These are phyloP conservation scores for Hippocampus comes DNA, from an alignment of 2,113 vertebrate species.

Conservation along the genomic window DNA sequence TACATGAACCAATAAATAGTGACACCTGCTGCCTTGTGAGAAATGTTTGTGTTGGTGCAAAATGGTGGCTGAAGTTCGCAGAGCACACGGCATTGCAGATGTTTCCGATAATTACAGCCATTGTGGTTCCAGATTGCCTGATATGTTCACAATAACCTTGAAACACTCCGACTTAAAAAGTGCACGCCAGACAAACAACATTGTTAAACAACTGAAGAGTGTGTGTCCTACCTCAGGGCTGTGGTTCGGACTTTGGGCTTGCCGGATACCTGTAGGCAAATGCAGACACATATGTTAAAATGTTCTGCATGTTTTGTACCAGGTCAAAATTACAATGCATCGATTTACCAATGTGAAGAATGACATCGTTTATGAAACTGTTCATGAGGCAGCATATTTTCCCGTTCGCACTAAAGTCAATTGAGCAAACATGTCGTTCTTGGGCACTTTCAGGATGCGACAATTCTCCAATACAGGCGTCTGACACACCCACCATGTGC, in stretches of 20 bases:
- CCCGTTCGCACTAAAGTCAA: no score
- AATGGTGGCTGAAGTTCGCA: conserved; percentile 24
- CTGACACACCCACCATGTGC: no score
- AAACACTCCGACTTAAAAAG: not conserved
- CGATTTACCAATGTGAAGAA: no score
- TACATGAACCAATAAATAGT: conserved; percentile 16
- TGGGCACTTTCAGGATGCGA: no score
- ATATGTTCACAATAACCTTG: conserved; percentile 25
- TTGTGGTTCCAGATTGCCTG: conserved; percentile 16
- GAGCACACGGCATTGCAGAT: conserved; percentile 43
- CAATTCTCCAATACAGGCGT: no score
- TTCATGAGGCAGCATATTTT: not conserved
- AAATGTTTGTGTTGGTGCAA: conserved; percentile 12
- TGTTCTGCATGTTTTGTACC: not conserved
- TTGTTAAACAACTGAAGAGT: not conserved
- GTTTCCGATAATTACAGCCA: conserved; percentile 34
- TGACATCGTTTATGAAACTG: not conserved
- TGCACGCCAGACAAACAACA: not conserved
- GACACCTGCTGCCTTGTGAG: conserved; percentile 27
- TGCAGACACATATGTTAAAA: conserved; percentile 31
- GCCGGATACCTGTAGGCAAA: conserved; percentile 85
- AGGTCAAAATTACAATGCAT: not conserved
- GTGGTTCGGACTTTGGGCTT: conserved; percentile 87
- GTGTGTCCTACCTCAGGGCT: conserved; percentile 83
- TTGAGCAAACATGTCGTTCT: no score